Percentiles rank a stretch among this genome's conserved stretches.
Evolutionary conservation across 2,797 vertebrate species (phyloP).

Genomic region (Australoheros facetus): DNA sequence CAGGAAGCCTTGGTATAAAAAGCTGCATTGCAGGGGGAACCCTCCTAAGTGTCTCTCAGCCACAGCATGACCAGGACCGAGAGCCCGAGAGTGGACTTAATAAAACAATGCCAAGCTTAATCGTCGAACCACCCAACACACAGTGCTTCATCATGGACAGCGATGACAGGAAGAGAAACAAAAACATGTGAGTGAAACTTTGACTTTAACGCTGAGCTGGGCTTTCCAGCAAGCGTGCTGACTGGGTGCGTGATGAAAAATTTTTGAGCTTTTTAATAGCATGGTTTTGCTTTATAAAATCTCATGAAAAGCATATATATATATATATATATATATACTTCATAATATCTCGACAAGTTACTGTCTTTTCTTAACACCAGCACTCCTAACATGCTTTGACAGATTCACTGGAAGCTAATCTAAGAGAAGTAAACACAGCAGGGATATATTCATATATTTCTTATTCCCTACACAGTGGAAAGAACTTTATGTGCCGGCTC

Average conservation of each 20-base stretch:
- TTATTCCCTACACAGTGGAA: constrained; percentile 76
- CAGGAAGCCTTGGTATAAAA: constrained; percentile 76
- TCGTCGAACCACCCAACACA: constrained; percentile 53
- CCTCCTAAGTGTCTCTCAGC: constrained; percentile 68
- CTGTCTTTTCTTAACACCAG: constrained; percentile 30
- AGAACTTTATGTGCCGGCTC: constrained; percentile 83
- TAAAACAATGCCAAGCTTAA: constrained; percentile 75
- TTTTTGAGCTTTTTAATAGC: neutral
- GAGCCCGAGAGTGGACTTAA: constrained; percentile 67
- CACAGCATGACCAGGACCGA: constrained; percentile 73
- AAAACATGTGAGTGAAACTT: constrained; percentile 78
- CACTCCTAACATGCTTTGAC: constrained; percentile 42
- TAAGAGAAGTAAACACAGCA: constrained; percentile 38
- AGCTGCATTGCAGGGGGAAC: constrained; percentile 58
- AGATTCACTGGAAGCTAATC: constrained; percentile 33
- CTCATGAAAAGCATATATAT: neutral
- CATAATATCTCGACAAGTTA: too few relatives aligned
- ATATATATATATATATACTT: too few relatives aligned
- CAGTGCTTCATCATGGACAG: constrained; percentile 77
- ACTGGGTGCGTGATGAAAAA: neutral
- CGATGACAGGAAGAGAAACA: constrained; percentile 78
- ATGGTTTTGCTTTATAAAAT: neutral
- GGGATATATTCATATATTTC: constrained; percentile 43
- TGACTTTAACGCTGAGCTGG: neutral
- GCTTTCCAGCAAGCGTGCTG: neutral